A percentile compares a stretch with the other conserved stretches of the same genome.
phyloP scores from a whole-genome alignment of 92 coral and sea anemone species.

The Paramuricea clavata region DNA sequence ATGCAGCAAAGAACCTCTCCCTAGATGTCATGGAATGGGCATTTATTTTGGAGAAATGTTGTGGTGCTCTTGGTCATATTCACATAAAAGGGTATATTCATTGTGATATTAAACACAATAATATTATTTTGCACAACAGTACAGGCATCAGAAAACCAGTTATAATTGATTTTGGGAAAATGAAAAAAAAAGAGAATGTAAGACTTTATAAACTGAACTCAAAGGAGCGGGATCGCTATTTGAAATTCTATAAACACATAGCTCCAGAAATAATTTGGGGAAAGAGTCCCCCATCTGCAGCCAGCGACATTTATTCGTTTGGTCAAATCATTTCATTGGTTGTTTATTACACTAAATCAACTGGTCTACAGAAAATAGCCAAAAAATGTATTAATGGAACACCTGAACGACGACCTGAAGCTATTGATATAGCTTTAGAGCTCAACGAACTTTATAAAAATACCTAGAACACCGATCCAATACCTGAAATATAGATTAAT shows the following conservation, averaged over 20 bases:
- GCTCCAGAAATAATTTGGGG: constrained; percentile 55
- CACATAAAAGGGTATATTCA: constrained; percentile 54
- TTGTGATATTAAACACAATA: constrained; percentile 61
- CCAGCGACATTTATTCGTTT: constrained; percentile 43
- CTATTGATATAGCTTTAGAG: neutral
- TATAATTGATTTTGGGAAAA: constrained; percentile 55
- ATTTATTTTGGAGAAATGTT: constrained; percentile 28
- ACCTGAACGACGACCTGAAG: constrained; percentile 27
- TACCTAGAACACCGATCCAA: neutral
- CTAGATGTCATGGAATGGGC: constrained; percentile 39
- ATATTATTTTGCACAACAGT: constrained; percentile 27
- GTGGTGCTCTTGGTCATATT: constrained; percentile 48
- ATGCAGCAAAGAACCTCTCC: constrained; percentile 22
- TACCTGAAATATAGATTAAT: too few species aligned
- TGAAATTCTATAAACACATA: constrained; percentile 11
- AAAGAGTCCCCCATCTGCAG: neutral
- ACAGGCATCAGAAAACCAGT: constrained; percentile 32
- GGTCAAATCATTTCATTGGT: constrained; percentile 27
- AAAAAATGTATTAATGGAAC: constrained; percentile 1
- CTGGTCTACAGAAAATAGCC: constrained; percentile 23
- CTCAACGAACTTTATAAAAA: constrained; percentile 1
- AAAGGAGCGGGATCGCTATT: constrained; percentile 11
- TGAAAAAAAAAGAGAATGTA: neutral
- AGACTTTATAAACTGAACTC: constrained; percentile 14
- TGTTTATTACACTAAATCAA: constrained; percentile 16